Percentiles rank a stretch among this genome's conserved stretches.
Conservation (phyloP, 2,113 vertebrate genomes). For the Chunga burmeisteri region DNA sequence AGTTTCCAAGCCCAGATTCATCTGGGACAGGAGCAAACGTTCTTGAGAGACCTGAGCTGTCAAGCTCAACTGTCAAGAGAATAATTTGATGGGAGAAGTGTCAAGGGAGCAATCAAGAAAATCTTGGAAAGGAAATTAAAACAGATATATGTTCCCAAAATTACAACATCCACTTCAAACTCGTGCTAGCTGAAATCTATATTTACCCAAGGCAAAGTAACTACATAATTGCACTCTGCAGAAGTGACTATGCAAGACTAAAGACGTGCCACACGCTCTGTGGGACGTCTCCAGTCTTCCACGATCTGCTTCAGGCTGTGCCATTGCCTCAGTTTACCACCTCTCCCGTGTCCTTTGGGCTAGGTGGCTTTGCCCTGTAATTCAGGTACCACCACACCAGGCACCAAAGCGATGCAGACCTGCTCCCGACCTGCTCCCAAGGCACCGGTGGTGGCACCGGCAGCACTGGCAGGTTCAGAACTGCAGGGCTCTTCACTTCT, state of each 20-base stretch:
- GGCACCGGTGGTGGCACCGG: rapidly evolving
- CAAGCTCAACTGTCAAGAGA: neutral
- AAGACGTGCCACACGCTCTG: neutral
- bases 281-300: neutral
- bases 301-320: rapidly evolving
- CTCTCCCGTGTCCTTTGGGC: rapidly evolving
- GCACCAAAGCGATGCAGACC: neutral
- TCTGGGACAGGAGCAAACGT: neutral
- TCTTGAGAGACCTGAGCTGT: neutral
- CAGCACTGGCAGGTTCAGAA: neutral
- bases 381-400: neutral
- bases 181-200: neutral
- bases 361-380: neutral
- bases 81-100: neutral
- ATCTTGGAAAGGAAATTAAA: neutral
- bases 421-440: neutral
- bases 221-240: neutral
- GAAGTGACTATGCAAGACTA: neutral
- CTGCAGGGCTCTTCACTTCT: neutral
- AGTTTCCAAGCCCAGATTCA: neutral
- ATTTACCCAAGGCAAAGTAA: neutral
- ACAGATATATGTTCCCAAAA: neutral
- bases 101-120: neutral
- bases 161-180: neutral
- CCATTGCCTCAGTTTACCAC: neutral